These are phyloP conservation scores for Dendrolimus pini DNA, from an alignment of 2,888 invertebrate species.

Conservation along the genomic window DNA sequence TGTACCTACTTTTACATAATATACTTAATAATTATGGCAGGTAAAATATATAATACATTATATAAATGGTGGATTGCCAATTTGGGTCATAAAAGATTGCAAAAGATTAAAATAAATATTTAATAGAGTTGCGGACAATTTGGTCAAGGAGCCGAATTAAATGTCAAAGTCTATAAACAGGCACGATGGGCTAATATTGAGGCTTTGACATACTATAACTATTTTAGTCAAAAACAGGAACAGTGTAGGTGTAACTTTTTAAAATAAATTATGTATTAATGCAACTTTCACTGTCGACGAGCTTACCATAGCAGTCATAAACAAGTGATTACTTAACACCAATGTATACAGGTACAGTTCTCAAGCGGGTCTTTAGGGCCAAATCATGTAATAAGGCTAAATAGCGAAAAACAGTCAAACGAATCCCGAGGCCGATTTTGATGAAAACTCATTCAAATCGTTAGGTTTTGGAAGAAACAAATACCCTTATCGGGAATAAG, in stretches of 20 bases:
- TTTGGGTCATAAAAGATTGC: background rate
- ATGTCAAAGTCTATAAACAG: conserved; percentile 1
- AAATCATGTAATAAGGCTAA: too few relatives aligned
- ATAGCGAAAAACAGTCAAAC: too few relatives aligned
- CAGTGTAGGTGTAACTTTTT: background rate
- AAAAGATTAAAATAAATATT: conserved; percentile 2
- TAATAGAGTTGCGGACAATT: background rate
- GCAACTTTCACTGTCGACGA: background rate
- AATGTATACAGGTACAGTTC: background rate
- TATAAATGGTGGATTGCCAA: too few relatives aligned
- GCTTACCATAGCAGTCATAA: background rate
- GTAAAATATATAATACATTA: too few relatives aligned
- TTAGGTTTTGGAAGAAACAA: too few relatives aligned
- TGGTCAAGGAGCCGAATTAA: conserved; percentile 12
- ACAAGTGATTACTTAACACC: background rate
- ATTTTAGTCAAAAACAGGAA: background rate
- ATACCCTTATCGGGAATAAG: too few relatives aligned
- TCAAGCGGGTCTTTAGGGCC: too few relatives aligned
- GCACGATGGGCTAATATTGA: background rate
- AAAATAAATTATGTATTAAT: background rate
- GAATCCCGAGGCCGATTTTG: too few relatives aligned
- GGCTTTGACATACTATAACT: background rate
- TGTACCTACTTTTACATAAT: too few relatives aligned
- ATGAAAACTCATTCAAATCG: too few relatives aligned
- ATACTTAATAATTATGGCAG: too few relatives aligned